Conservation (phyloP, 2,888 invertebrate genomes). For the Gnatocerus cornutus region DNA sequence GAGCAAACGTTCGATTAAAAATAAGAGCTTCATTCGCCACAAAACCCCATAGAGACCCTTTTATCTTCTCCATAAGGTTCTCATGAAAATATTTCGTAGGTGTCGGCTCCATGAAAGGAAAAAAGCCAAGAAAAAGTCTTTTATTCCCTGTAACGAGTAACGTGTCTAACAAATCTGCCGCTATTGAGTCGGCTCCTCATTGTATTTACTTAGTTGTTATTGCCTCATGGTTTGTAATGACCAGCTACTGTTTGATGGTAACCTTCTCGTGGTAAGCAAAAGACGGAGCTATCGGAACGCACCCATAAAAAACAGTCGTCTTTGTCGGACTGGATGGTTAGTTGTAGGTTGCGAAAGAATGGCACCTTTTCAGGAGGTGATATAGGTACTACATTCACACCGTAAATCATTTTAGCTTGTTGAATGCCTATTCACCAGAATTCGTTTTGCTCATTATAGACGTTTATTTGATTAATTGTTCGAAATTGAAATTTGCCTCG, state of each 20-base stretch:
- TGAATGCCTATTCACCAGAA: conserved; percentile 59
- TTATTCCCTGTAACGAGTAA: conserved; percentile 57
- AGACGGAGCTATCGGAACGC: conserved; percentile 16
- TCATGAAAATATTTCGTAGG: conserved; percentile 49
- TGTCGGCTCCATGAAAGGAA: conserved; percentile 54
- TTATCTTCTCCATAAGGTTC: conserved; percentile 17
- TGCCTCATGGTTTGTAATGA: conserved; percentile 65
- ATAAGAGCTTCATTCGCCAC: neutral
- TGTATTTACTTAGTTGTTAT: conserved; percentile 64
- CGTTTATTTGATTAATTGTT: conserved; percentile 48
- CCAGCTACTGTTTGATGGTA: conserved; percentile 58
- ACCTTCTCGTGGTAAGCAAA: conserved; percentile 22
- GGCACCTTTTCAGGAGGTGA: conserved; percentile 30
- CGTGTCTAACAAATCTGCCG: conserved; percentile 60
- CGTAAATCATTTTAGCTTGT: conserved; percentile 62
- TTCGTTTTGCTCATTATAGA: conserved; percentile 48
- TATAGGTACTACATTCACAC: conserved; percentile 53
- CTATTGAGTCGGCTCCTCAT: conserved; percentile 62
- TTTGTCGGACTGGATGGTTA: neutral
- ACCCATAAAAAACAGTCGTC: conserved; percentile 1
- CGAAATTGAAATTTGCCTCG: conserved; percentile 40
- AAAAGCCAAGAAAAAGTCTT: conserved; percentile 53
- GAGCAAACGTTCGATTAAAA: too few relatives aligned
- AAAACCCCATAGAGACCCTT: neutral
- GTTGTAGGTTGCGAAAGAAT: conserved; percentile 34